Percentiles rank a stretch among this genome's conserved stretches.
Conservation (phyloP, 1,140 invertebrate genomes). For the Pseudomyrmex cubaensis region DNA sequence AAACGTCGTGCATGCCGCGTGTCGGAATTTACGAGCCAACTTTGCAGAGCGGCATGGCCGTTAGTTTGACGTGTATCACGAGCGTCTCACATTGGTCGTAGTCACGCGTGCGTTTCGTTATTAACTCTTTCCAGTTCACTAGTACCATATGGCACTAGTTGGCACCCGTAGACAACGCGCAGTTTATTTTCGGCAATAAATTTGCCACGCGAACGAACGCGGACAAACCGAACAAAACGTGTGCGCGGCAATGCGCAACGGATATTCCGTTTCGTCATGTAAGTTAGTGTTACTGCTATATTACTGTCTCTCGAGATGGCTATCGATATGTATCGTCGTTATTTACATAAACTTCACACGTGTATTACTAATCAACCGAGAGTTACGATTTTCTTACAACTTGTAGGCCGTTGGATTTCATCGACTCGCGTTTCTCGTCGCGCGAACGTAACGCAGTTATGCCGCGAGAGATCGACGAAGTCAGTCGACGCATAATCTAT, state of each 20-base stretch:
- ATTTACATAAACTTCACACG: not conserved
- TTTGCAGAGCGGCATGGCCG: slow-evolving; percentile 45
- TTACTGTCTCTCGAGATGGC: not conserved
- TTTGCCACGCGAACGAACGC: slow-evolving; percentile 28
- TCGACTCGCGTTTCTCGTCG: slow-evolving; percentile 10
- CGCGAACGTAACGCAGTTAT: slow-evolving; percentile 9
- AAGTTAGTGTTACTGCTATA: not conserved
- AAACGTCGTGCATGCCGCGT: slow-evolving; percentile 51
- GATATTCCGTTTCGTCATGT: slow-evolving; percentile 10
- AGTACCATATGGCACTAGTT: slow-evolving; percentile 59
- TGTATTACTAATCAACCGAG: not conserved
- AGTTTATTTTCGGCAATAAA: slow-evolving; percentile 60
- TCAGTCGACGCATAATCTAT: not conserved
- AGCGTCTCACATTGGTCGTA: slow-evolving; percentile 43
- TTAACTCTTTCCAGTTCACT: slow-evolving; percentile 59
- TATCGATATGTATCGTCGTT: slow-evolving; percentile 2
- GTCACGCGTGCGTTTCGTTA: slow-evolving; percentile 57
- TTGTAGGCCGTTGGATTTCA: not conserved
- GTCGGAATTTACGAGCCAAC: slow-evolving; percentile 51
- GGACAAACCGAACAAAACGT: not conserved
- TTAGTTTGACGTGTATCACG: slow-evolving; percentile 56
- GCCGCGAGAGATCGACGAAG: not conserved
- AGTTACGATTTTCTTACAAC: not conserved
- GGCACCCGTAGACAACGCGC: slow-evolving; percentile 51
- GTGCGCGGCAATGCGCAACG: not conserved